These are phyloP conservation scores for Netelia fuscicornis DNA, from an alignment of 2,888 invertebrate species.

Conservation along the genomic window DNA sequence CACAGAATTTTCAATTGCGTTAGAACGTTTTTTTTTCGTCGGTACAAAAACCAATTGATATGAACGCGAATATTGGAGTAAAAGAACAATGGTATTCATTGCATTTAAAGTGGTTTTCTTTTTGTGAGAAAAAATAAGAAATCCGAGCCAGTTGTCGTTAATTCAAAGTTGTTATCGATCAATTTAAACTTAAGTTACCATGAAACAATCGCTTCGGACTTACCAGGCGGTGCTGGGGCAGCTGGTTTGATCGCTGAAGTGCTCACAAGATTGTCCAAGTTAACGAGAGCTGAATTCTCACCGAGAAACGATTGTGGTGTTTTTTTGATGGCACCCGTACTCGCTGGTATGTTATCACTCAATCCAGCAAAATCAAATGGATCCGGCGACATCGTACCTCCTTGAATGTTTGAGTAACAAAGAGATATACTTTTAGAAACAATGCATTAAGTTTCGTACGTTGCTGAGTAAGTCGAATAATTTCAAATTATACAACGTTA, in stretches of 20 bases:
- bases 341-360: constrained; percentile 86
- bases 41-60: constrained; percentile 26
- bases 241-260: constrained; percentile 84
- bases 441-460: too few relatives aligned
- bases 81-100: background rate
- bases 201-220: constrained; percentile 65
- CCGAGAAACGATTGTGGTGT: constrained; percentile 98
- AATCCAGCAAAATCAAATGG: constrained; percentile 90
- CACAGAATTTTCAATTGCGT: constrained; percentile 69
- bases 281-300: constrained; percentile 98
- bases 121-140: background rate
- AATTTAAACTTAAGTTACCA: background rate
- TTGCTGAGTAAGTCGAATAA: too few relatives aligned
- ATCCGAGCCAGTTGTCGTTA: background rate
- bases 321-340: constrained; percentile 90
- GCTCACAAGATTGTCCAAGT: constrained; percentile 97
- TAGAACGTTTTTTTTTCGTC: constrained; percentile 30
- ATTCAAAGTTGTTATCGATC: constrained; percentile 10
- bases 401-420: constrained; percentile 67
- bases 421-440: constrained; percentile 25
- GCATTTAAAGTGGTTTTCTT: background rate
- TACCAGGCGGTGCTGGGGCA: constrained; percentile 85
- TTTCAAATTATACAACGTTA: too few relatives aligned
- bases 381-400: constrained; percentile 86
- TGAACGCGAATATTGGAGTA: constrained; percentile 22